Evolutionary conservation across 2,113 vertebrate genomes (phyloP).

Genomic region (Forbesichthys agassizii): DNA sequence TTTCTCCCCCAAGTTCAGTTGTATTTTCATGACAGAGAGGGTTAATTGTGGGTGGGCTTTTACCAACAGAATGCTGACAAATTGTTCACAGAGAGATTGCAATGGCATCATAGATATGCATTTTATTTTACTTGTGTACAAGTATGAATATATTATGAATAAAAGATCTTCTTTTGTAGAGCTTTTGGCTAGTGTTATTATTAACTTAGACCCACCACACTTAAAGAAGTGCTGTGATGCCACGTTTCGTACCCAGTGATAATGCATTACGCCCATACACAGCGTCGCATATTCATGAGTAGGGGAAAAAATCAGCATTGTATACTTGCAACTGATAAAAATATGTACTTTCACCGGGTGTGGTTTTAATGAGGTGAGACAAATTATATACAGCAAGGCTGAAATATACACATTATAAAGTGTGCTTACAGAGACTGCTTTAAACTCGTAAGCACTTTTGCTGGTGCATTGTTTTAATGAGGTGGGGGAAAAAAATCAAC

Average conservation of each 20-base stretch:
- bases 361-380: constrained; percentile 3
- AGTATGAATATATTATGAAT: constrained; percentile 93
- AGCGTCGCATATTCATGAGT: neutral
- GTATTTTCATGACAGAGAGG: constrained; percentile 81
- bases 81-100: constrained; percentile 82
- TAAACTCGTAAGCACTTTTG: neutral
- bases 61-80: constrained; percentile 85
- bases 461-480: constrained; percentile 18
- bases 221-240: neutral
- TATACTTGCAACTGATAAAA: neutral
- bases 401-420: neutral
- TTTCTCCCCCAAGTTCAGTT: constrained; percentile 67
- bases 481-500: constrained; percentile 2
- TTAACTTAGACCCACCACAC: neutral
- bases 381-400: neutral
- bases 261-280: neutral
- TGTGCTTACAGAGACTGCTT: neutral
- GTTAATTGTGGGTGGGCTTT: constrained; percentile 81
- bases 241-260: neutral
- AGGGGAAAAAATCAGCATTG: neutral
- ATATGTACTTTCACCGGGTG: neutral
- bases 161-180: constrained; percentile 82
- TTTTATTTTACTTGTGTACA: constrained; percentile 99
- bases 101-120: constrained; percentile 93
- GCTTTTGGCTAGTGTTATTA: constrained; percentile 45